Conservation (phyloP, 2,113 vertebrate species). For the Chaenocephalus aceratus region DNA sequence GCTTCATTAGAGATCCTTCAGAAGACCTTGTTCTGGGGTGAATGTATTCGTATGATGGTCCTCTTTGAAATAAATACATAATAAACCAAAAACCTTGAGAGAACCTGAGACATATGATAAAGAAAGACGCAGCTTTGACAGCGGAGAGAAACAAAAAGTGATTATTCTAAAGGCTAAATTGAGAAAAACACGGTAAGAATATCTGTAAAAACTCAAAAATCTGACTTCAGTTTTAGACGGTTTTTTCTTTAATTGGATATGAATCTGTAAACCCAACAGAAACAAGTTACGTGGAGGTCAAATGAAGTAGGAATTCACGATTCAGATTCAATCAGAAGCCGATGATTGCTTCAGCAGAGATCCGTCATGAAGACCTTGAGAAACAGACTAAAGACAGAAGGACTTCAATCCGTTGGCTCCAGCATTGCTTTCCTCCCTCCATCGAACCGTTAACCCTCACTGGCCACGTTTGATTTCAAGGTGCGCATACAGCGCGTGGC, state of each 20-base stretch:
- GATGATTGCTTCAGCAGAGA: background rate
- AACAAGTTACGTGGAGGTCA: background rate
- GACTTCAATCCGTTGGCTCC: slow-evolving; percentile 49
- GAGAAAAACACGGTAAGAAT: background rate
- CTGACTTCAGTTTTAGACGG: background rate
- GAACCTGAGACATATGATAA: no score
- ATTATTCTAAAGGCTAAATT: background rate
- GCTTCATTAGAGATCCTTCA: background rate
- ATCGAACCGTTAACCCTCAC: slow-evolving; percentile 49
- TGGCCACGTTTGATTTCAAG: slow-evolving; percentile 86
- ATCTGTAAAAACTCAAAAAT: background rate
- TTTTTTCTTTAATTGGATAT: background rate
- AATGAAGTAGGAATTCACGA: background rate
- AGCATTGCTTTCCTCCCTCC: slow-evolving; percentile 32
- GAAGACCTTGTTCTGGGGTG: background rate
- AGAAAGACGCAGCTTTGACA: no score
- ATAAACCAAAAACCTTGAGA: no score
- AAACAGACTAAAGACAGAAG: no score
- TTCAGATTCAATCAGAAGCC: background rate
- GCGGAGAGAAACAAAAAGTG: background rate
- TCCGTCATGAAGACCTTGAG: background rate
- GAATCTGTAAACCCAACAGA: background rate
- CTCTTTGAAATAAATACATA: no score
- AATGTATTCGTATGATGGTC: no score
- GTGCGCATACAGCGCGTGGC: slow-evolving; percentile 55